phyloP scores from a whole-genome alignment of 2,113 vertebrate species.

The Eublepharis macularius region DNA sequence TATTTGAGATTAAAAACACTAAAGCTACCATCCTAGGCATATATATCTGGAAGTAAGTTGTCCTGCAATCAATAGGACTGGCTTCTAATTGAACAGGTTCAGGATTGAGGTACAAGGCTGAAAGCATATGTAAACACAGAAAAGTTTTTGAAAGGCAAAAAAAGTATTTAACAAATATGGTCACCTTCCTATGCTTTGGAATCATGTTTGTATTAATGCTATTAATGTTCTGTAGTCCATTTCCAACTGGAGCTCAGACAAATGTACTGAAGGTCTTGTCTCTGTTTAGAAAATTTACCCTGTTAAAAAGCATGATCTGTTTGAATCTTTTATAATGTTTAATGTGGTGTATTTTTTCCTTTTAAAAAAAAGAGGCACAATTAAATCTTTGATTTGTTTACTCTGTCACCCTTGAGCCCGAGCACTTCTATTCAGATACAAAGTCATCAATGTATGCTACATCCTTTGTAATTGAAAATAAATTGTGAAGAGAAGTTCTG shows the following conservation, averaged over 20 bases:
- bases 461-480: conserved; percentile 87
- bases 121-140: conserved; percentile 36
- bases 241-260: conserved; percentile 90
- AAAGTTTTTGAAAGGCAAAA: conserved; percentile 47
- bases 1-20: conserved; percentile 58
- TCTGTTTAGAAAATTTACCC: conserved; percentile 92
- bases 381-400: conserved; percentile 76
- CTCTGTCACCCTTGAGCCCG: conserved; percentile 75
- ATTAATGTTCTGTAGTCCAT: conserved; percentile 68
- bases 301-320: conserved; percentile 93
- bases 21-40: not conserved
- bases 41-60: not conserved
- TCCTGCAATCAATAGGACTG: not conserved
- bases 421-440: conserved; percentile 81
- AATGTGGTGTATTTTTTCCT: conserved; percentile 86
- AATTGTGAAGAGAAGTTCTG: conserved; percentile 73
- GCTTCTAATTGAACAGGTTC: not conserved
- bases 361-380: conserved; percentile 81
- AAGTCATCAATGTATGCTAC: conserved; percentile 83
- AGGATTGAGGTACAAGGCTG: conserved; percentile 51
- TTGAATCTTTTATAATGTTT: conserved; percentile 89
- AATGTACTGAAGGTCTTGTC: conserved; percentile 92
- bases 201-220: conserved; percentile 74
- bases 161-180: conserved; percentile 59
- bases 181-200: conserved; percentile 67